Percentiles rank a stretch among this genome's conserved stretches.
phyloP scores from a whole-genome alignment of 2,888 invertebrate genomes.

The Exephanes ischioxanthus region DNA sequence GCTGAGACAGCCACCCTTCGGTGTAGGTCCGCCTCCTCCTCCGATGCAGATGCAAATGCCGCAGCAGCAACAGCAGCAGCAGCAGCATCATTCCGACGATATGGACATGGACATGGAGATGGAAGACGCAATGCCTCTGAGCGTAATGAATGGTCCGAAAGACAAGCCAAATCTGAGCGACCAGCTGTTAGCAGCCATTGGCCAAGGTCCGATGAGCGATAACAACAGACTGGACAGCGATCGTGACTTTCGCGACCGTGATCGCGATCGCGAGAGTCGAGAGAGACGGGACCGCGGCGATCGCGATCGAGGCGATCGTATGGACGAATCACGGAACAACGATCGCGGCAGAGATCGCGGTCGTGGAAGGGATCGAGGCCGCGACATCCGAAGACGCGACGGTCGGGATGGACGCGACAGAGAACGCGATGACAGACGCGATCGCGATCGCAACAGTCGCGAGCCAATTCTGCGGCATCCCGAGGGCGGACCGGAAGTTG shows the following conservation, averaged over 20 bases:
- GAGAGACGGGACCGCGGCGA: constrained; percentile 80
- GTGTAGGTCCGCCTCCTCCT: constrained; percentile 80
- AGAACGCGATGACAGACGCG: constrained; percentile 80
- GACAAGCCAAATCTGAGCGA: constrained; percentile 84
- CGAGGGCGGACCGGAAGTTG: constrained; percentile 68
- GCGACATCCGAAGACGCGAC: constrained; percentile 73
- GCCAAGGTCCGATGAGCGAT: constrained; percentile 84
- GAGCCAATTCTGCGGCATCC: constrained; percentile 75
- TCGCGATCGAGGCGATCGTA: constrained; percentile 76
- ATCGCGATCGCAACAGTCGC: constrained; percentile 80
- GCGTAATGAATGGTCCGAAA: constrained; percentile 72
- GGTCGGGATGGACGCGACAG: constrained; percentile 80
- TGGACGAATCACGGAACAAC: constrained; percentile 72
- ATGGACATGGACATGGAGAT: constrained; percentile 93
- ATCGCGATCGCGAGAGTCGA: constrained; percentile 75
- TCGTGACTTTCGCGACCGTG: constrained; percentile 78
- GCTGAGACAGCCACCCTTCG: constrained; percentile 82
- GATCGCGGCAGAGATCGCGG: constrained; percentile 81
- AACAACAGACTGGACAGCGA: constrained; percentile 75
- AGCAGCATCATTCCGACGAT: constrained; percentile 88
- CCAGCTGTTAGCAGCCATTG: constrained; percentile 87
- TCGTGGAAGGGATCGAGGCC: constrained; percentile 80
- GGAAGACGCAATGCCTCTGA: constrained; percentile 83
- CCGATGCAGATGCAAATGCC: constrained; percentile 80
- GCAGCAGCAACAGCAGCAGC: constrained; percentile 69